A percentile compares a stretch with the other conserved stretches of the same genome.
Evolutionary conservation across 37 sponge, comb jelly and placozoan genomes (phyloP).

Genomic region (Hormiphora californensis): DNA sequence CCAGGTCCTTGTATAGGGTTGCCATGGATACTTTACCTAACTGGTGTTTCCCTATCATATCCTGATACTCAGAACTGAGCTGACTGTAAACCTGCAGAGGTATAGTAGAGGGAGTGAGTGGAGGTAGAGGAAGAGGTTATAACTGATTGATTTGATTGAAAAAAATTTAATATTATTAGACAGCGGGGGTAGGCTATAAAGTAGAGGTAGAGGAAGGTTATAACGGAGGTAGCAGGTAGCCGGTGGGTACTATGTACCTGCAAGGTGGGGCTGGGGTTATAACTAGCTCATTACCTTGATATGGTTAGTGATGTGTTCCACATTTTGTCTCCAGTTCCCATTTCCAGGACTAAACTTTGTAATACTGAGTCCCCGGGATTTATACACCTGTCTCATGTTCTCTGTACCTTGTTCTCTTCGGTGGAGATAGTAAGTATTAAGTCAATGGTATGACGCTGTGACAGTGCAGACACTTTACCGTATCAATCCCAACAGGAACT

Average conservation of each 20-base stretch:
- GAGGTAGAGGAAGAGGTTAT: neutral
- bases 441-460: slow-evolving; percentile 17
- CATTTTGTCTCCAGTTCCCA: slow-evolving; percentile 43
- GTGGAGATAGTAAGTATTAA: neutral
- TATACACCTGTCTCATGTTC: slow-evolving; percentile 51
- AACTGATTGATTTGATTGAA: too few species aligned
- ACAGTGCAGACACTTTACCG: slow-evolving; percentile 45
- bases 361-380: slow-evolving; percentile 36
- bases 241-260: too few species aligned
- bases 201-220: too few species aligned
- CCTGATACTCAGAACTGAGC: slow-evolving; percentile 33
- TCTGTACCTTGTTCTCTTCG: slow-evolving; percentile 39
- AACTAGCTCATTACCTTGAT: slow-evolving; percentile 47
- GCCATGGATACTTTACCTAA: slow-evolving; percentile 52
- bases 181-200: too few species aligned
- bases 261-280: too few species aligned
- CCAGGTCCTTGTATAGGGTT: slow-evolving; percentile 36
- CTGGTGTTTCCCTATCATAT: slow-evolving; percentile 16
- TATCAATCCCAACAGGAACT: neutral
- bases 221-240: too few species aligned
- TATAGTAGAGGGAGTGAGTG: neutral
- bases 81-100: slow-evolving; percentile 17
- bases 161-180: too few species aligned
- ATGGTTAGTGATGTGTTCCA: slow-evolving; percentile 34
- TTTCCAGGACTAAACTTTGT: slow-evolving; percentile 30